Conservation (phyloP, 2,888 invertebrate species). For the Stenodema calcarata region DNA sequence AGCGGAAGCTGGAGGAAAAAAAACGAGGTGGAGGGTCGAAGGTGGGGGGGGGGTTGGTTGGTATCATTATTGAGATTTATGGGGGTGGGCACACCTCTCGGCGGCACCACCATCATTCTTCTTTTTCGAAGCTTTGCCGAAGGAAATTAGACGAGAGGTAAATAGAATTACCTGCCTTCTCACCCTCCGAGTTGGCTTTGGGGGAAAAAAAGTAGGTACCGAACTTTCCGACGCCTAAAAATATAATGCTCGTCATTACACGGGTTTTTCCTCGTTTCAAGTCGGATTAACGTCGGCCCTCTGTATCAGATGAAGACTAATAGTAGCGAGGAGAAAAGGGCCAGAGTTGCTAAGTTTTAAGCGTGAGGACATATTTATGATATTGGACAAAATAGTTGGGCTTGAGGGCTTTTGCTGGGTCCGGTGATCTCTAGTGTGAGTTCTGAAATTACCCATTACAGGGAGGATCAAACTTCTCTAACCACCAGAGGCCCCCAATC, state of each 20-base stretch:
- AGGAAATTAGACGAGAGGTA: neutral
- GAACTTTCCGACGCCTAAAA: neutral
- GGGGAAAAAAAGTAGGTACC: neutral
- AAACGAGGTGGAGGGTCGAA: neutral
- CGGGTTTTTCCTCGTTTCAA: neutral
- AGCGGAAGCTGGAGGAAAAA: neutral
- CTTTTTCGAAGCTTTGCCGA: neutral
- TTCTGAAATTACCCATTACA: no score
- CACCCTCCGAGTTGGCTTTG: neutral
- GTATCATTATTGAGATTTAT: slow-evolving; percentile 15
- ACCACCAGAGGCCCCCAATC: no score
- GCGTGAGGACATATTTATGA: no score
- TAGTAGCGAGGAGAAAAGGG: neutral
- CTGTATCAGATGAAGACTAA: neutral
- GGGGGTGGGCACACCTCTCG: neutral
- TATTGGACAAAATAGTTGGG: no score
- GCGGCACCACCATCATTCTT: neutral
- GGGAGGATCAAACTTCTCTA: no score
- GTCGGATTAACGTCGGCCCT: neutral
- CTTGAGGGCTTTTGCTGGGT: no score
- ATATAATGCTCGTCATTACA: neutral
- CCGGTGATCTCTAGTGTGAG: no score
- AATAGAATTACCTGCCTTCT: neutral
- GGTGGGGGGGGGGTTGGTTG: neutral
- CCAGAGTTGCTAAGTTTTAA: no score